Evolutionary conservation across 2,113 vertebrate species (phyloP), one percentile per base, ranked within the genome.

Genomic region (Xiphophorus couchianus): DNA sequence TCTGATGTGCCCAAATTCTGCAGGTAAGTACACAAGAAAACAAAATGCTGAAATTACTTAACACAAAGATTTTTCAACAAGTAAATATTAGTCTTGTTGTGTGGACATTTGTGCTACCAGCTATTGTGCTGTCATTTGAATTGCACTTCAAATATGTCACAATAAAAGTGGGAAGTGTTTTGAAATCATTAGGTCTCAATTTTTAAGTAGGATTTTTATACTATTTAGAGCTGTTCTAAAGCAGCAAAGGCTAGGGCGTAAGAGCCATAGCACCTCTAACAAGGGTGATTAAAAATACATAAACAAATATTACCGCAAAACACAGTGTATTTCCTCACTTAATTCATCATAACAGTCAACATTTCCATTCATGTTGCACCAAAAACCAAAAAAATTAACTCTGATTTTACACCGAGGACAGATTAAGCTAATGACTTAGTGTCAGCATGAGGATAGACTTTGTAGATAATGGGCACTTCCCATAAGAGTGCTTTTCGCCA

Each of bases 381-480:
- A 81, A 60, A 58, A 73, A 79, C 75, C 80, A 88, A 83, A 88
- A 76, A 88, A 86, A 86, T 87, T 81, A 88, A 89, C 72, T 69
- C 29, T 42, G 84, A 83, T 90, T 90, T 92, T 84, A 77, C 90
- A 82, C 86, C 71, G 85, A 91, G 90, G 84, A 90, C 84, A 92
- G 89, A 77, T 93, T 92, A 90, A 91, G 81, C 86, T 92, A 91
- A 93, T 92, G 90, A 93, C 84, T 88, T 86, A 17, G 87, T 91
- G 88, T 89, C 88, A 85, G 84, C 74, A 64, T 73, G 87, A 93
- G 85, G 85, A 89, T 83, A 89, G 84, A 90, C 84, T 91, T 91
- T 85, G 81, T 71, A 88, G 92, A 91, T 93, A 92, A 92, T 91
- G 86, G 90, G 84, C 73, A 93, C 92, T 93, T 93, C 84, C 87